Evolutionary conservation across 1,140 invertebrate species (phyloP).

Genomic region (Amphibalanus amphitrite): DNA sequence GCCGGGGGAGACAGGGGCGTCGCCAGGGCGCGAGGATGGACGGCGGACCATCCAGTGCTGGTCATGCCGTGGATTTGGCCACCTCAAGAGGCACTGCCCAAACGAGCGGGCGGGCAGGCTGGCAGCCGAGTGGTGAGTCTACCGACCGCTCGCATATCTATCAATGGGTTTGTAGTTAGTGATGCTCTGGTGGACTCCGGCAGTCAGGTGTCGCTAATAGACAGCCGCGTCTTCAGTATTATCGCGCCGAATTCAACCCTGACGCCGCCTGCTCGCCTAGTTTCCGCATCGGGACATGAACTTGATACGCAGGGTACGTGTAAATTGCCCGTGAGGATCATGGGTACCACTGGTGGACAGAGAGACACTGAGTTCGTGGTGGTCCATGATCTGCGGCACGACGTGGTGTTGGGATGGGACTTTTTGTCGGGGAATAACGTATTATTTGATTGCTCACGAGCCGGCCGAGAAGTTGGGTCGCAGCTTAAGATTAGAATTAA

Average conservation of each 20-base stretch:
- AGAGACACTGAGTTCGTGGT: not conserved
- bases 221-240: not conserved
- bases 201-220: not conserved
- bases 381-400: not conserved
- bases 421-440: not conserved
- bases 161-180: not conserved
- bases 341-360: not conserved
- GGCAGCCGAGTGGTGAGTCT: not conserved
- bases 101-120: not conserved
- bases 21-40: too few relatives aligned
- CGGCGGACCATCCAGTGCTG: not conserved
- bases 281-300: not conserved
- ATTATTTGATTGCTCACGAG: not conserved
- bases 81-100: not conserved
- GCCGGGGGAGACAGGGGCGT: not conserved
- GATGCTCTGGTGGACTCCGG: not conserved
- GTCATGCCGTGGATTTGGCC: not conserved
- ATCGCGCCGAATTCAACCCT: not conserved
- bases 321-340: not conserved
- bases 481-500: not conserved
- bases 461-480: not conserved
- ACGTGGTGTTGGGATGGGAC: not conserved
- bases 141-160: not conserved
- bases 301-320: not conserved
- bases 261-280: not conserved